Conservation (phyloP, 2,113 vertebrate genomes). For the Actenoides lindsayi region DNA sequence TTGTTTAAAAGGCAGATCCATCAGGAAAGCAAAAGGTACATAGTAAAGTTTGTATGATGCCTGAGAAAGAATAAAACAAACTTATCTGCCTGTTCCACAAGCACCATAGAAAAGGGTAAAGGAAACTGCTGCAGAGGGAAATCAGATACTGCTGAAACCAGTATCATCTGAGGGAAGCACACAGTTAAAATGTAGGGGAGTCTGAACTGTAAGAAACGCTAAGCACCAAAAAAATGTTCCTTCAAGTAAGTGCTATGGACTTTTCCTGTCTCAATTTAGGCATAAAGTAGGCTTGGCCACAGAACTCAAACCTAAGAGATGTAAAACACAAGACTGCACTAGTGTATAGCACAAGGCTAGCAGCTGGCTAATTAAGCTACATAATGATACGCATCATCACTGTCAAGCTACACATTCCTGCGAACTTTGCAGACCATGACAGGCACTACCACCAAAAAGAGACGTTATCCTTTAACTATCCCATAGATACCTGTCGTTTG, state of each 20-base stretch:
- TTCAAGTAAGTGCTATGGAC: not conserved
- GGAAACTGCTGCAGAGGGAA: not conserved
- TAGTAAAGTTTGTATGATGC: not conserved
- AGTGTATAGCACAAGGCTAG: not conserved
- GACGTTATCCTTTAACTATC: not conserved
- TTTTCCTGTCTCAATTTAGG: not conserved
- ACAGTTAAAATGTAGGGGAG: not conserved
- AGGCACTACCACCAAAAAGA: not conserved
- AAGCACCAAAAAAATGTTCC: not conserved
- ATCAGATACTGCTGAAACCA: not conserved
- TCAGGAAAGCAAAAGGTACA: not conserved
- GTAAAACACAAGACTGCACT: not conserved
- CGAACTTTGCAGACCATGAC: not conserved
- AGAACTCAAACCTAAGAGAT: not conserved
- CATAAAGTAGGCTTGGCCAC: not conserved
- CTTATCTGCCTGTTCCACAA: not conserved
- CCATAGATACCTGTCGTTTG: slow-evolving; percentile 86
- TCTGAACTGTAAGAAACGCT: not conserved
- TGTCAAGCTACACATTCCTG: not conserved
- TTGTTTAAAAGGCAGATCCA: not conserved
- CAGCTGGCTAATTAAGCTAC: not conserved
- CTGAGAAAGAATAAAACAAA: not conserved
- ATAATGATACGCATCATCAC: not conserved
- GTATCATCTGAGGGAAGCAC: not conserved
- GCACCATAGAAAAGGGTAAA: not conserved